phyloP scores from a whole-genome alignment of 2,797 vertebrate species.

The Miichthys miiuy region DNA sequence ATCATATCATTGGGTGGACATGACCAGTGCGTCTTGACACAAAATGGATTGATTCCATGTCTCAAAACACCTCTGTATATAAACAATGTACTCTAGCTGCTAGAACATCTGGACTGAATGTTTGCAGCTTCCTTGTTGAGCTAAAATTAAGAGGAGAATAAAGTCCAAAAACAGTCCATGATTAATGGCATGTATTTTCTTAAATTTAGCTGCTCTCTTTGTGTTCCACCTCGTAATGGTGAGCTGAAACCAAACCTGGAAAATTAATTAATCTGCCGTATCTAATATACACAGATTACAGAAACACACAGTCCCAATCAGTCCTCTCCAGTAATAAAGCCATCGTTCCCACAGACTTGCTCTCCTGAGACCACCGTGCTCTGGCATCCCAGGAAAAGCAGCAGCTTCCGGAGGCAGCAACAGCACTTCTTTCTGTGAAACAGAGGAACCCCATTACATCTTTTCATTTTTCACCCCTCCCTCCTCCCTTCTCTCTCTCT shows the following conservation, averaged over 20 bases:
- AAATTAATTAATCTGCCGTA: slow-evolving; percentile 70
- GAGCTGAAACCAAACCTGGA: slow-evolving; percentile 50
- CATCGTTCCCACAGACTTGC: slow-evolving; percentile 60
- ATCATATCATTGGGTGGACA: background rate
- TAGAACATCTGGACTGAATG: background rate
- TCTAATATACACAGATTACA: slow-evolving; percentile 75
- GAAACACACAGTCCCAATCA: slow-evolving; percentile 64
- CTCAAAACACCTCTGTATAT: slow-evolving; percentile 7
- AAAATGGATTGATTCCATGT: slow-evolving; percentile 10
- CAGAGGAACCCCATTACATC: slow-evolving; percentile 76
- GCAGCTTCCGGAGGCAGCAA: slow-evolving; percentile 62
- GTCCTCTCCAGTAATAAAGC: slow-evolving; percentile 74
- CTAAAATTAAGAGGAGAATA: slow-evolving; percentile 31
- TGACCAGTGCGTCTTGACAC: slow-evolving; percentile 3
- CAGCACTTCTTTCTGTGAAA: slow-evolving; percentile 69
- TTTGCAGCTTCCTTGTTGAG: slow-evolving; percentile 43
- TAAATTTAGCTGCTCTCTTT: slow-evolving; percentile 67
- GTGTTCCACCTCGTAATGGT: slow-evolving; percentile 57
- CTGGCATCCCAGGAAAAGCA: slow-evolving; percentile 71
- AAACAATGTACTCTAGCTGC: background rate
- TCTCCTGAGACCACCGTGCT: slow-evolving; percentile 75
- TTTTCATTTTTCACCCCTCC: slow-evolving; percentile 75
- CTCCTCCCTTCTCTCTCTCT: slow-evolving; percentile 23
- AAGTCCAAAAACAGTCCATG: slow-evolving; percentile 37
- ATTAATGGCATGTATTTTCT: slow-evolving; percentile 64